phyloP scores from a whole-genome alignment of 2,888 invertebrate species.

The Xestobium rufovillosum region DNA sequence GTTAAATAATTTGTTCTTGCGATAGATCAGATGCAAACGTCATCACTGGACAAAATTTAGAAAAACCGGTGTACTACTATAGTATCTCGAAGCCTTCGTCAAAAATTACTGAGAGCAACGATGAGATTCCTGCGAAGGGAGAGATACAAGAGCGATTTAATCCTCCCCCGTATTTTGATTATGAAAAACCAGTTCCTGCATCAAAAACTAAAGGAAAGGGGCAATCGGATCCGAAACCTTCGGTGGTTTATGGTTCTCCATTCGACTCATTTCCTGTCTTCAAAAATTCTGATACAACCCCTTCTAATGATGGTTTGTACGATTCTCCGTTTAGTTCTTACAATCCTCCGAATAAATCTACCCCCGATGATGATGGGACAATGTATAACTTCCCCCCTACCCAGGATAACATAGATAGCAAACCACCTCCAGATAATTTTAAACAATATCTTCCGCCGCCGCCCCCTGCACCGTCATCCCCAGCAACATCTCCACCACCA shows the following conservation, averaged over 20 bases:
- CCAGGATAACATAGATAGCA: too few species aligned
- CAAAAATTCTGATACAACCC: constrained; percentile 6
- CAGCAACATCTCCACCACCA: constrained; percentile 18
- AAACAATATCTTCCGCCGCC: constrained; percentile 44
- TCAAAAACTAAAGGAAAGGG: constrained; percentile 6
- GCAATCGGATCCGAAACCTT: constrained; percentile 15
- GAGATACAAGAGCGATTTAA: constrained; percentile 41
- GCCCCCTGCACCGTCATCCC: constrained; percentile 7
- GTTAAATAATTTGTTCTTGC: constrained; percentile 20
- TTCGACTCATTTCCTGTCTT: constrained; percentile 17
- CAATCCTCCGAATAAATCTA: constrained; percentile 29
- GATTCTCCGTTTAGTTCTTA: constrained; percentile 35
- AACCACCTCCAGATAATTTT: too few species aligned
- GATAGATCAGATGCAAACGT: constrained; percentile 35
- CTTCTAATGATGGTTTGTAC: constrained; percentile 25
- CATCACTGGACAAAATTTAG: constrained; percentile 30
- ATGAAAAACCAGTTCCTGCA: constrained; percentile 21
- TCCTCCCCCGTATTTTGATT: constrained; percentile 38
- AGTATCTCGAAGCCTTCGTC: constrained; percentile 22
- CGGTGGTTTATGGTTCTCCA: constrained; percentile 23
- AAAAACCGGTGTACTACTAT: constrained; percentile 26
- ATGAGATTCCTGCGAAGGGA: constrained; percentile 33
- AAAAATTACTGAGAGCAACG: constrained; percentile 19
- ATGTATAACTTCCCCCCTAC: too few species aligned
- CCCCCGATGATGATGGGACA: not conserved